A percentile compares a stretch with the other conserved stretches of the same genome.
Evolutionary conservation across 2,888 invertebrate species (phyloP).

Genomic region (Petrolisthes cinctipes): DNA sequence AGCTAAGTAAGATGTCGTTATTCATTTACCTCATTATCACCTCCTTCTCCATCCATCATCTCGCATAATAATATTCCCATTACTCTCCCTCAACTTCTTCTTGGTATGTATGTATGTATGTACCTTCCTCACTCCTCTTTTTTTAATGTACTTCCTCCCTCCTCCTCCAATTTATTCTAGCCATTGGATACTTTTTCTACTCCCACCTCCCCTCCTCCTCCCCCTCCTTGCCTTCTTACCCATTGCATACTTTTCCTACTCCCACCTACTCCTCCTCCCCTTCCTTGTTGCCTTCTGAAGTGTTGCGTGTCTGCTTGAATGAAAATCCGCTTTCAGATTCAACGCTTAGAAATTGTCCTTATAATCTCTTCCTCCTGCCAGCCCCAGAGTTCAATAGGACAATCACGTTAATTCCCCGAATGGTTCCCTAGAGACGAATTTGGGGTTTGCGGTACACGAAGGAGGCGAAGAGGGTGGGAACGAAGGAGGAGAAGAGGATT

Average conservation of each 20-base stretch:
- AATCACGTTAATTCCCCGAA: conserved; percentile 46
- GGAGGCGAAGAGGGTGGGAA: neutral
- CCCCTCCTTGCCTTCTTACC: neutral
- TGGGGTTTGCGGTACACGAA: neutral
- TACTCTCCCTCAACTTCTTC: neutral
- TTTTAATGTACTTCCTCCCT: neutral
- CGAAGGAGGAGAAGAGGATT: neutral
- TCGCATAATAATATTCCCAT: neutral
- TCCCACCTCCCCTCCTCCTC: neutral
- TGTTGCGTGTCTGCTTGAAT: conserved; percentile 41
- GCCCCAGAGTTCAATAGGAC: conserved; percentile 34
- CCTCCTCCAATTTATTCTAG: neutral
- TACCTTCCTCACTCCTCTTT: neutral
- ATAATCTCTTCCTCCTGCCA: conserved; percentile 35
- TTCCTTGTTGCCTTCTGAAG: conserved; percentile 9
- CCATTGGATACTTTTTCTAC: neutral
- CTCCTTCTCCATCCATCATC: too few relatives aligned
- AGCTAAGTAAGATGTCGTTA: neutral
- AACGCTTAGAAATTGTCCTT: conserved; percentile 49
- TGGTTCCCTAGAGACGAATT: conserved; percentile 33
- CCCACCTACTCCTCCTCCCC: neutral
- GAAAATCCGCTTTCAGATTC: conserved; percentile 49
- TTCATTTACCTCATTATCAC: neutral
- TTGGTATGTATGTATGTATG: neutral
- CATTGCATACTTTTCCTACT: neutral